Evolutionary conservation across 2,888 invertebrate genomes (phyloP).

Genomic region (Pristionchus maxplancki): DNA sequence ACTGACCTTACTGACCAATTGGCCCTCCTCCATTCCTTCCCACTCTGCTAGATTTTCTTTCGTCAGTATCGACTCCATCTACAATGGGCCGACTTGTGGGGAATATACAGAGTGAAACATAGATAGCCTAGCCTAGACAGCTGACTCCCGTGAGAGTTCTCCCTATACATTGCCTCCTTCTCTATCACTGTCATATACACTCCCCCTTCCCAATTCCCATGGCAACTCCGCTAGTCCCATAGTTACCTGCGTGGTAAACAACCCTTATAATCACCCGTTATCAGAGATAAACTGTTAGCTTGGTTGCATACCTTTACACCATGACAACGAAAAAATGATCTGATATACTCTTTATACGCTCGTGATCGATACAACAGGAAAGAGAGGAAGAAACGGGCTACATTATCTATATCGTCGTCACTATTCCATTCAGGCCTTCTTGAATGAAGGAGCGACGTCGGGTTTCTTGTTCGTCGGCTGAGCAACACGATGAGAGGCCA

Average conservation of each 20-base stretch:
- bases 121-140: neutral
- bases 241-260: neutral
- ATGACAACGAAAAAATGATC: neutral
- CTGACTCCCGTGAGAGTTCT: neutral
- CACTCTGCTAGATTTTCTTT: neutral
- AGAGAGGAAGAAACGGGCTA: neutral
- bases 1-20: neutral
- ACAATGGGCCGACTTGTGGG: neutral
- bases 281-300: neutral
- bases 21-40: slow-evolving; percentile 10
- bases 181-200: neutral
- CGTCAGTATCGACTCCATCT: slow-evolving; percentile 39
- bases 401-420: slow-evolving; percentile 12
- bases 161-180: neutral
- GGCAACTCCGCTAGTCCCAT: neutral
- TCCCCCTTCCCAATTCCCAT: slow-evolving; percentile 7
- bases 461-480: slow-evolving; percentile 73
- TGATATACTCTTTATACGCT: neutral
- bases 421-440: slow-evolving; percentile 31
- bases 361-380: slow-evolving; percentile 3
- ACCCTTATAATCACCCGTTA: neutral
- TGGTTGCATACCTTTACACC: neutral
- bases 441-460: slow-evolving; percentile 69
- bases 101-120: neutral
- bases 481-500: slow-evolving; percentile 69